A percentile compares a stretch with the other conserved stretches of the same genome.
Conservation (phyloP, 1,140 invertebrate genomes). For the Trinorchestia longiramus region DNA sequence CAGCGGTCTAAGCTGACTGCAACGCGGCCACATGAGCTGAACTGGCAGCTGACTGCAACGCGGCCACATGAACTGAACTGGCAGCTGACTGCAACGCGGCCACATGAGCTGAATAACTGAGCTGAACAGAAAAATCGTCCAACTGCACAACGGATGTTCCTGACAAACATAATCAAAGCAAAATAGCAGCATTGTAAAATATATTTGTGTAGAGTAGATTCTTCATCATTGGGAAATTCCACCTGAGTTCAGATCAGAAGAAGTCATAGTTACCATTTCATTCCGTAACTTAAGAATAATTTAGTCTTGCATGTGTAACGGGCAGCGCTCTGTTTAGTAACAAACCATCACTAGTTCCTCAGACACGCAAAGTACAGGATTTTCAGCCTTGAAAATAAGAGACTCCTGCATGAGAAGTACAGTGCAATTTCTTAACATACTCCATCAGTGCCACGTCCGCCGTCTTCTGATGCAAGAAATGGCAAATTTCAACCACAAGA, state of each 20-base stretch:
- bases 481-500: no score
- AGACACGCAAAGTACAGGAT: background rate
- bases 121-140: background rate
- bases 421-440: background rate
- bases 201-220: no score
- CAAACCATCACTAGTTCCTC: background rate
- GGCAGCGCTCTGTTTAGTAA: background rate
- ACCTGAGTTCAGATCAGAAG: background rate
- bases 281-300: no score
- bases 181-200: background rate
- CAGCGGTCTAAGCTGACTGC: background rate
- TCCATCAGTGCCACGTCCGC: background rate
- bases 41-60: no score
- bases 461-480: no score
- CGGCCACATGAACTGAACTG: background rate
- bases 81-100: background rate
- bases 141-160: background rate
- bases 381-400: background rate
- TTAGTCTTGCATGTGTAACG: no score
- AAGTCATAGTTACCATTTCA: background rate
- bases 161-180: background rate
- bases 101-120: background rate
- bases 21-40: background rate
- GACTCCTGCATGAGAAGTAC: background rate
- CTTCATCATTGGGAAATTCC: background rate